Evolutionary conservation across 1,140 invertebrate genomes (phyloP), one percentile per base, ranked within the genome.

Genomic region (Nasonia longicornis): DNA sequence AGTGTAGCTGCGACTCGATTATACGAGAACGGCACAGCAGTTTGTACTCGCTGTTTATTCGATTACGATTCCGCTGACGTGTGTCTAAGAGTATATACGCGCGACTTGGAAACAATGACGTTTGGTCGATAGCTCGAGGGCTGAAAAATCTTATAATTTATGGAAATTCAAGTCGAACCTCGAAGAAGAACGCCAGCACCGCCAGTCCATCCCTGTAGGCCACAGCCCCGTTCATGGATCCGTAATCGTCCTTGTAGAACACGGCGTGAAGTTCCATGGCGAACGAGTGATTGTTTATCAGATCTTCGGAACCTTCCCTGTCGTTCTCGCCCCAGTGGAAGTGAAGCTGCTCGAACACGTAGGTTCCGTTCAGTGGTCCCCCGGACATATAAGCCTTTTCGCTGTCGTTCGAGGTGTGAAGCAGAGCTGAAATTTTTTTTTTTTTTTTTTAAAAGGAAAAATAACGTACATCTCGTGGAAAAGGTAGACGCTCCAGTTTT

Each of bases 211-310:
- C 94, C 0, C 89, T 84, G 85, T 95, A 90, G 38, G 93, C 90
- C 3, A 94, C 84, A 1, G 96, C 96, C 67, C 94, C 91, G 1
- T 87, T 85, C 31, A 95, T 92, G 38, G 90, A 91, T 0, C 89
- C 90, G 86, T 96, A 97, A 16, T 92, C 91, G 67, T 92, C 91
- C 85, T 97, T 97, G 86, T 93, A 96, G 87, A 98, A 95, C 0
- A 98, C 97, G 86, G 97, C 94, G 88, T 98, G 96, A 3, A 97
- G 88, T 89, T 98, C 95, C 91, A 96, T 94, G 1, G 95, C 94
- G 84, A 84, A 91, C 87, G 91, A 89, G 20, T 84, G 86, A 84
- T 94, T 94, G 80, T 97, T 96, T 26, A 98, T 95, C 31, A 93
- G 93, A 91, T 98, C 97, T 90, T 99, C 98, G 1, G 96, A 97